A percentile compares a stretch with the other conserved stretches of the same genome.
These are phyloP conservation scores for Nephrotoma guestfalica DNA, from an alignment of 2,888 invertebrate species.

Conservation along the genomic window DNA sequence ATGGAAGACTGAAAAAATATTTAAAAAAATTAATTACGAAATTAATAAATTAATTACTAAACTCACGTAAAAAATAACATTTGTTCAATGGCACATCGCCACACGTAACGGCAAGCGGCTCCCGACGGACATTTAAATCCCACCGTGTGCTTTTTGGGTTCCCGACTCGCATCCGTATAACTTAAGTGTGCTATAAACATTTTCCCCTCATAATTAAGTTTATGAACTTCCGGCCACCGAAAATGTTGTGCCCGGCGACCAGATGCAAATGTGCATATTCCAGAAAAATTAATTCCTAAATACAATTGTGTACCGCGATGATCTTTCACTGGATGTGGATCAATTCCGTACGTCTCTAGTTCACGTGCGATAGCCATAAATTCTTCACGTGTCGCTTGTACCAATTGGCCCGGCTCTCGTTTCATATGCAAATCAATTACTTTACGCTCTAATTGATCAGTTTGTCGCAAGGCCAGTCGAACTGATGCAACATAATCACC, in stretches of 20 bases:
- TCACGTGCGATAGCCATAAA: conserved; percentile 85
- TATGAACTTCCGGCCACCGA: conserved; percentile 90
- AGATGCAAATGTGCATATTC: conserved; percentile 89
- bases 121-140: conserved; percentile 92
- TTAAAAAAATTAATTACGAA: not conserved
- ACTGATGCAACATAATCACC: conserved; percentile 84
- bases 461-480: conserved; percentile 84
- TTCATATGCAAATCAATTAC: conserved; percentile 85
- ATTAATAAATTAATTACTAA: not conserved
- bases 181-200: conserved; percentile 94
- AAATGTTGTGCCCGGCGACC: conserved; percentile 88
- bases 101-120: conserved; percentile 86
- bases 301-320: conserved; percentile 84
- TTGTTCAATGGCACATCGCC: conserved; percentile 96
- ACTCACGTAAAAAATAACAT: conserved; percentile 96
- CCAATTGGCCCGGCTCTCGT: conserved; percentile 71
- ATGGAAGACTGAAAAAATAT: conserved; percentile 49
- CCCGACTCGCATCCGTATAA: conserved; percentile 67
- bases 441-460: conserved; percentile 79
- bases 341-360: conserved; percentile 93
- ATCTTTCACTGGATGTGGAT: conserved; percentile 97
- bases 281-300: conserved; percentile 88
- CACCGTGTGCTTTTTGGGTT: conserved; percentile 72
- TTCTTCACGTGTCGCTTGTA: conserved; percentile 74
- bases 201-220: conserved; percentile 93